Evolutionary conservation across 2,797 vertebrate species (phyloP), one percentile per base, ranked within the genome.

Genomic region (Karalla daura): DNA sequence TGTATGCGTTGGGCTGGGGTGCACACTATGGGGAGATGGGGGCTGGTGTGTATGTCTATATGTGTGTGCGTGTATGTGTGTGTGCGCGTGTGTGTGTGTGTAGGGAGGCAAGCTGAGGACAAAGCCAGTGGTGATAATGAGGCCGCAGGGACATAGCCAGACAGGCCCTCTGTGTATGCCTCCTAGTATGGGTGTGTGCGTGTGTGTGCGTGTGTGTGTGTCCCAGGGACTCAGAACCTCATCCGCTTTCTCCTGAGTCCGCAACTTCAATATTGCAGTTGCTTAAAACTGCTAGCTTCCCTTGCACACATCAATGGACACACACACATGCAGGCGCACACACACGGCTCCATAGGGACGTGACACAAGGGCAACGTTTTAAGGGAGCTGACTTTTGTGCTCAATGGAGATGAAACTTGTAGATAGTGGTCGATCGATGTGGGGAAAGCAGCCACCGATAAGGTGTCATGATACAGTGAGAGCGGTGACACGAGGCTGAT

Each of bases 91-190:
- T 88, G 83, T 81, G 77, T 83, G 74, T 70, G 79, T 87, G 82
- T 81, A 78, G 68, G 75, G 67, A 88, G 87, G 87, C 72, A 81
- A 89, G 81, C 81, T 89, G 83, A 92, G 90, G 91, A 92, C 90
- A 92, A 92, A 91, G 91, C 89, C 89, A 91, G 86, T 77, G 85
- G 89, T 90, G 86, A 91, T 92, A 92, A 92, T 92, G 89, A 91
- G 90, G 90, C 91, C 90, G 84, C 90, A 91, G 91, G 91, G 91
- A 92, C 89, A 88, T 78, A 82, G 80, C 83, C 89, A 92, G 90
- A 91, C 89, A 90, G 90, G 86, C 76, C 86, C 88, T 85, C 76
- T 74, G 85, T 83, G 86, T 76, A 75, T 55, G 70, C 70, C 61
- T 74, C 40, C 60, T 56, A 46, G 71, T 59, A n/a, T n/a, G n/a